These are phyloP conservation scores for Parnassius smintheus DNA, from an alignment of 2,888 invertebrate species.

Conservation along the genomic window DNA sequence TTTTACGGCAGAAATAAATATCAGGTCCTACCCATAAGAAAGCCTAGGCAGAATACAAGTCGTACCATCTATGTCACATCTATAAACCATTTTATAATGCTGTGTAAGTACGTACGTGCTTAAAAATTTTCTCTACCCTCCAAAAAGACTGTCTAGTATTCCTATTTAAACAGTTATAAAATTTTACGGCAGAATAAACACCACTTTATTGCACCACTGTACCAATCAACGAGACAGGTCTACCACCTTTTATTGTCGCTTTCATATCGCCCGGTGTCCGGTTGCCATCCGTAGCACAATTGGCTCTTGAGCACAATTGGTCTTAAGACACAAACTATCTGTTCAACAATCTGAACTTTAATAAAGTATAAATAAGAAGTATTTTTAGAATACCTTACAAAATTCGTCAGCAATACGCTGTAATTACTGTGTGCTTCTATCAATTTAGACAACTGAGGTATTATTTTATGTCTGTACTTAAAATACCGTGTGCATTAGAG, in stretches of 20 bases:
- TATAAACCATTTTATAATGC: too few relatives aligned
- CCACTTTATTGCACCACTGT: constrained; percentile 43
- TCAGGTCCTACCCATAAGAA: too few relatives aligned
- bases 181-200: constrained; percentile 1
- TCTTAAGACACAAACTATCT: constrained; percentile 26
- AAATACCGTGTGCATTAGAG: neutral
- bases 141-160: too few relatives aligned
- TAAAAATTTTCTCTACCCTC: too few relatives aligned
- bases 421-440: constrained; percentile 43
- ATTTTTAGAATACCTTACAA: constrained; percentile 14
- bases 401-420: constrained; percentile 30
- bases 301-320: constrained; percentile 46
- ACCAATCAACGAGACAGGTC: constrained; percentile 74
- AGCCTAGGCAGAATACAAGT: too few relatives aligned
- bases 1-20: too few relatives aligned
- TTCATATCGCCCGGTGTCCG: constrained; percentile 75
- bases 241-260: constrained; percentile 78
- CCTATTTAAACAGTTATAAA: too few relatives aligned
- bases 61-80: too few relatives aligned
- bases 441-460: constrained; percentile 43
- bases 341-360: constrained; percentile 22
- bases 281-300: constrained; percentile 73
- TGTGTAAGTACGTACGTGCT: too few relatives aligned
- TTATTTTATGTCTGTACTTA: constrained; percentile 29
- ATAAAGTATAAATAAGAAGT: neutral